A percentile compares a stretch with the other conserved stretches of the same genome.
Conservation (phyloP, 2,797 vertebrate species). For the Myotis vivesi region DNA sequence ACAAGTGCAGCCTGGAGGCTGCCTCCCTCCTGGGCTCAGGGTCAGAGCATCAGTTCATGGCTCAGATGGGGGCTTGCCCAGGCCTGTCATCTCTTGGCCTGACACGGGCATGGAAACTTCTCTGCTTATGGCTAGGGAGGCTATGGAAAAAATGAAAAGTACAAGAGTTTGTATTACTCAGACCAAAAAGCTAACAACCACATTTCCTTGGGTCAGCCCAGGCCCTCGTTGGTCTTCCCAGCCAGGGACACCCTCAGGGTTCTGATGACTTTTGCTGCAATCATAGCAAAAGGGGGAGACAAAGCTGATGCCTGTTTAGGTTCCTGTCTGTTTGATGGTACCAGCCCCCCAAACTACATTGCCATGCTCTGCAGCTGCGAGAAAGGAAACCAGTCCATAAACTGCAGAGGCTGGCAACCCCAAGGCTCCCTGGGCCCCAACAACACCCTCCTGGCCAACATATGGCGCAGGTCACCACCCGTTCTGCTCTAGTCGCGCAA, state of each 20-base stretch:
- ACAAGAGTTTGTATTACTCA: slow-evolving; percentile 34
- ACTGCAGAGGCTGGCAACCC: neutral
- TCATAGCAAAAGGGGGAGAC: neutral
- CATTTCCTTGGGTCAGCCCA: neutral
- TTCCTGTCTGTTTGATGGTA: neutral
- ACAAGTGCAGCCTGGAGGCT: neutral
- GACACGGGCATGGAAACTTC: slow-evolving; percentile 46
- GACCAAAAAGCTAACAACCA: neutral
- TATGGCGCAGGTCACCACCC: accelerated
- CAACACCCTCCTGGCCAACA: neutral
- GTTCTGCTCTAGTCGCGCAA: neutral
- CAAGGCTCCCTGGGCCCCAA: neutral
- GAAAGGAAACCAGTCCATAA: neutral
- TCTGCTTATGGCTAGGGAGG: slow-evolving; percentile 43
- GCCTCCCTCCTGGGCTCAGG: slow-evolving; percentile 2
- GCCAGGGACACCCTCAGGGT: neutral
- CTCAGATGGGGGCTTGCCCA: slow-evolving; percentile 9
- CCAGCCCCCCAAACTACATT: neutral
- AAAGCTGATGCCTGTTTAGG: neutral
- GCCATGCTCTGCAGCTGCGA: accelerated
- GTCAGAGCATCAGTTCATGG: neutral
- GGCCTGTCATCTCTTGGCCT: slow-evolving; percentile 45
- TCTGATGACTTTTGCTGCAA: neutral
- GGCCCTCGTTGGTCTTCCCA: neutral
- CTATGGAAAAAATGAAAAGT: neutral